phyloP scores from a whole-genome alignment of 2,113 vertebrate genomes.

The Penelope pileata region DNA sequence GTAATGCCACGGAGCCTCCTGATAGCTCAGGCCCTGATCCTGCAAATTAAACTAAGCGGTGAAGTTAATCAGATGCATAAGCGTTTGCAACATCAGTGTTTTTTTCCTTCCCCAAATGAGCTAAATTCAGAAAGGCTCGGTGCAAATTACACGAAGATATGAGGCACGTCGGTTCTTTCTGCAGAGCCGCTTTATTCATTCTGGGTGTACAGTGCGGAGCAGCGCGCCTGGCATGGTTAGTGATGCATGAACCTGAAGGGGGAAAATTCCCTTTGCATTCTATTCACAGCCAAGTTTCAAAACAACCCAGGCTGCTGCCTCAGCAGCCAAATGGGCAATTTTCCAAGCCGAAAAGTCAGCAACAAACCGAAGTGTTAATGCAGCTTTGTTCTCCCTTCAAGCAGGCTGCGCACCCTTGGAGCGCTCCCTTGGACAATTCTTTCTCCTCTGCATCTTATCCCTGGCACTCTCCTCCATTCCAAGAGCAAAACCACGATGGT shows the following conservation, averaged over 20 bases:
- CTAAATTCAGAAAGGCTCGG: constrained; percentile 62
- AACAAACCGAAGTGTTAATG: constrained; percentile 5
- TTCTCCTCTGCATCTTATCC: not conserved
- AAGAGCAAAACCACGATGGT: not conserved
- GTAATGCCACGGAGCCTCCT: constrained; percentile 65
- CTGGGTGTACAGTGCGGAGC: constrained; percentile 43
- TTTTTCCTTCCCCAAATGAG: constrained; percentile 56
- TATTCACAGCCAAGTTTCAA: constrained; percentile 69
- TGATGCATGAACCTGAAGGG: constrained; percentile 69
- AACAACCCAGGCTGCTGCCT: constrained; percentile 66
- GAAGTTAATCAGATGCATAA: constrained; percentile 71
- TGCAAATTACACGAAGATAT: constrained; percentile 64
- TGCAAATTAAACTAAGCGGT: constrained; percentile 66
- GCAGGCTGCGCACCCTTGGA: constrained; percentile 1
- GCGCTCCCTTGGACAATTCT: not conserved
- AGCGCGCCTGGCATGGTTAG: constrained; percentile 66
- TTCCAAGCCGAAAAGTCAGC: constrained; percentile 62
- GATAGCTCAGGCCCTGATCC: constrained; percentile 70
- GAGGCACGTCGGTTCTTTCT: constrained; percentile 39
- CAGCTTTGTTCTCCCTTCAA: constrained; percentile 30
- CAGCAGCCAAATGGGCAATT: constrained; percentile 61
- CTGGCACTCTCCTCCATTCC: not conserved
- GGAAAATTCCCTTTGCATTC: constrained; percentile 68
- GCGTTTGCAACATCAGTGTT: constrained; percentile 61
- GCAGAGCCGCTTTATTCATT: constrained; percentile 61